phyloP scores from a whole-genome alignment of 1,140 invertebrate species.

The Leptoteleia sp. region DNA sequence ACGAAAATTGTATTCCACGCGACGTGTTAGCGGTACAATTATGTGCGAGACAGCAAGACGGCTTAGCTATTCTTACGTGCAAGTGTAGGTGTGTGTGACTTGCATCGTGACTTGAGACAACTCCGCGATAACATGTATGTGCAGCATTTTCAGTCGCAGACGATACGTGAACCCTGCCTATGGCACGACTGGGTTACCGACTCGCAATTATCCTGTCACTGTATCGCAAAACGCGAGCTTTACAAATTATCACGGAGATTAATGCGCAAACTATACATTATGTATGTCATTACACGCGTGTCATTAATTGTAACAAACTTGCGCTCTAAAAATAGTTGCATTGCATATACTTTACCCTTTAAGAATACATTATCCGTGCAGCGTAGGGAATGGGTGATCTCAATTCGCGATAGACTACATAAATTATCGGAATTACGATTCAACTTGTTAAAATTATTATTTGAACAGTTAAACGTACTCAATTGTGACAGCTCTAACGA shows the following conservation, averaged over 20 bases:
- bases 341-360: constrained; percentile 24
- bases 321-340: constrained; percentile 38
- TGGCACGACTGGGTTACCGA: constrained; percentile 49
- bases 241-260: constrained; percentile 66
- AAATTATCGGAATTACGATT: constrained; percentile 7
- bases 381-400: constrained; percentile 12
- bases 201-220: constrained; percentile 68
- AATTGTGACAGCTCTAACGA: too few relatives aligned
- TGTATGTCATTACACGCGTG: constrained; percentile 59
- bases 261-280: constrained; percentile 64
- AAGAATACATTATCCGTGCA: constrained; percentile 16
- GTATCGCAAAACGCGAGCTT: constrained; percentile 67
- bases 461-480: neutral
- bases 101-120: constrained; percentile 65
- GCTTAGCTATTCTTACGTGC: constrained; percentile 57
- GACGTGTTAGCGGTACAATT: constrained; percentile 57
- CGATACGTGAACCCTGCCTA: constrained; percentile 63
- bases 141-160: constrained; percentile 64
- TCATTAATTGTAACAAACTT: constrained; percentile 60
- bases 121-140: constrained; percentile 62
- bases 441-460: constrained; percentile 17
- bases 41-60: constrained; percentile 59
- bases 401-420: constrained; percentile 1
- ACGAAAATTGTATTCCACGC: constrained; percentile 57
- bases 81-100: constrained; percentile 56